phyloP scores from a whole-genome alignment of 1,140 invertebrate species.

The Listronotus oregonensis region DNA sequence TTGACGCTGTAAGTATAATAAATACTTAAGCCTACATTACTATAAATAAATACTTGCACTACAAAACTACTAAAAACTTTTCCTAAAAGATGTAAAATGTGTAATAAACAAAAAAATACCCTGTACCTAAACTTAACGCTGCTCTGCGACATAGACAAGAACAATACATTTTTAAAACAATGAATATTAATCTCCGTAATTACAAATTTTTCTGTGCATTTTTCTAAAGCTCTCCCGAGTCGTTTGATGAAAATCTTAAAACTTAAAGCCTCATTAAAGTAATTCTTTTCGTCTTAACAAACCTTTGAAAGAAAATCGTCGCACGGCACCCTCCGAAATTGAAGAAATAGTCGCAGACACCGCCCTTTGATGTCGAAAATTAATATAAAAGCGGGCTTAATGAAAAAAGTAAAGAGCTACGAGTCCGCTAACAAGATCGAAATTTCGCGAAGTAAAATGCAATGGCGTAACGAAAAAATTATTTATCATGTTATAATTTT shows the following conservation, averaged over 20 bases:
- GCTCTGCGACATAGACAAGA: not conserved
- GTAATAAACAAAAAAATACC: no score
- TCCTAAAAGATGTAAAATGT: no score
- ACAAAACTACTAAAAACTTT: no score
- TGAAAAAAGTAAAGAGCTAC: slow-evolving; percentile 42
- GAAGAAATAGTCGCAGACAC: slow-evolving; percentile 32
- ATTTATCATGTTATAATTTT: no score
- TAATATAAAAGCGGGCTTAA: slow-evolving; percentile 39
- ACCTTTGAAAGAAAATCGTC: slow-evolving; percentile 34
- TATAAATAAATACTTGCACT: no score
- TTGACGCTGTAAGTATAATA: no score
- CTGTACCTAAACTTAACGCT: not conserved
- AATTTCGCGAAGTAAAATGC: slow-evolving; percentile 38
- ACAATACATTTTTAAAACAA: not conserved
- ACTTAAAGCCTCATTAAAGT: slow-evolving; percentile 34
- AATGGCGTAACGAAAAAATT: slow-evolving; percentile 4
- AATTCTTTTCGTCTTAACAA: slow-evolving; percentile 33
- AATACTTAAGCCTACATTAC: no score
- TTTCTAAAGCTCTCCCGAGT: slow-evolving; percentile 17
- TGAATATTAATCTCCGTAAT: slow-evolving; percentile 21
- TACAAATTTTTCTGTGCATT: slow-evolving; percentile 15
- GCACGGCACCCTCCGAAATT: slow-evolving; percentile 29
- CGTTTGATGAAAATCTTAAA: slow-evolving; percentile 21
- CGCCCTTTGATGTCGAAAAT: slow-evolving; percentile 37
- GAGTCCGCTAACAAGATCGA: slow-evolving; percentile 42